Evolutionary conservation across 2,888 invertebrate species (phyloP).

Genomic region (Strigamia maritima): DNA sequence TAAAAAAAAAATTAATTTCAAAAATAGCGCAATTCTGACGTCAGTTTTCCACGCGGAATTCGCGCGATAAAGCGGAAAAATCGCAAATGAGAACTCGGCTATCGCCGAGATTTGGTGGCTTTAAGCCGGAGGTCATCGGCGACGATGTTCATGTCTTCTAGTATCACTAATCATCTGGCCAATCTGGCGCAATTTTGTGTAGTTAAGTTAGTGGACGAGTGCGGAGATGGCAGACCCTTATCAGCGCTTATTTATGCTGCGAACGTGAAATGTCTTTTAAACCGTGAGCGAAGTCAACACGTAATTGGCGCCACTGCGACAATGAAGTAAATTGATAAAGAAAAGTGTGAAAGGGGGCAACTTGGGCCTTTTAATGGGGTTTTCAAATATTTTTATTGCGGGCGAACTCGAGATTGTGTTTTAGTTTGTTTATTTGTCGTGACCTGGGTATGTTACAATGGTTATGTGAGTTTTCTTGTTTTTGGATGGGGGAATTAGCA

Average conservation of each 20-base stretch:
- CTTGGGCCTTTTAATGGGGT: no score
- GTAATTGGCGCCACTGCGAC: neutral
- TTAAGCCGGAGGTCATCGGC: neutral
- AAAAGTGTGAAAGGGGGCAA: neutral
- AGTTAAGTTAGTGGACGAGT: neutral
- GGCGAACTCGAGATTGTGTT: no score
- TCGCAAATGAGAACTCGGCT: no score
- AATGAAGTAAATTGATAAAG: constrained; percentile 3
- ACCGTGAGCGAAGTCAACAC: neutral
- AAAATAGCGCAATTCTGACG: no score
- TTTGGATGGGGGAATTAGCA: no score
- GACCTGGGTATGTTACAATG: no score
- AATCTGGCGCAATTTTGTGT: neutral
- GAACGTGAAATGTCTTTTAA: neutral
- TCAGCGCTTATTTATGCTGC: neutral
- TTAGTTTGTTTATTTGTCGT: no score
- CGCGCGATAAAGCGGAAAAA: no score
- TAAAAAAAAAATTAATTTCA: no score
- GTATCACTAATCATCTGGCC: neutral
- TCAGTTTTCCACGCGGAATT: no score
- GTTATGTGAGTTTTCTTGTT: no score
- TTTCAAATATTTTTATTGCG: no score
- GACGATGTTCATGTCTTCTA: neutral
- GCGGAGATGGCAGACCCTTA: neutral
- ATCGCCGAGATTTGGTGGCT: neutral